Evolutionary conservation across 2,888 invertebrate species (phyloP).

Genomic region (Abrostola tripartita): DNA sequence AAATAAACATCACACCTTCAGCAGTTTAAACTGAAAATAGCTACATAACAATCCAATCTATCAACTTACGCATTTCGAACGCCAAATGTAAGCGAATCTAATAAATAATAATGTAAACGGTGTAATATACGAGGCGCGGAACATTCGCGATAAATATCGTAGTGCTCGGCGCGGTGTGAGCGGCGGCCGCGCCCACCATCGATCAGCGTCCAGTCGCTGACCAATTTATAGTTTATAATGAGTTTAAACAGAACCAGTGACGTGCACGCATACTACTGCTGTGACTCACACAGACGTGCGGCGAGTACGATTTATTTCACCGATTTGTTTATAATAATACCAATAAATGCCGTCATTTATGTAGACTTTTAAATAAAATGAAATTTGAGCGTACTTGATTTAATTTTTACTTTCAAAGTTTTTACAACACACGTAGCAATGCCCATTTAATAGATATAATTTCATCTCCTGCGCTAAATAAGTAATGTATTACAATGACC

Average conservation of each 20-base stretch:
- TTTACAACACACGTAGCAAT: neutral
- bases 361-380: constrained; percentile 11
- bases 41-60: constrained; percentile 33
- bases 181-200: constrained; percentile 40
- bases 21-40: constrained; percentile 25
- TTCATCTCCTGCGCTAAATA: no score
- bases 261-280: constrained; percentile 9
- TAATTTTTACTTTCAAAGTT: constrained; percentile 8
- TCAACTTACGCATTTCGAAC: constrained; percentile 38
- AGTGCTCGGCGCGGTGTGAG: constrained; percentile 42
- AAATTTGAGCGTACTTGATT: constrained; percentile 5
- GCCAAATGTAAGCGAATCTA: constrained; percentile 29
- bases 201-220: constrained; percentile 56
- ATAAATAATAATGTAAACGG: constrained; percentile 52
- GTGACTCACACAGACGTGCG: constrained; percentile 15
- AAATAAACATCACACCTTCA: neutral
- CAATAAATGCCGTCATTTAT: constrained; percentile 16
- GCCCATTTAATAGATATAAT: no score
- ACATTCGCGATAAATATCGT: constrained; percentile 44
- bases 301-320: constrained; percentile 10
- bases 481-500: no score
- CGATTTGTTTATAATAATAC: constrained; percentile 24
- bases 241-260: constrained; percentile 54
- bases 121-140: constrained; percentile 45
- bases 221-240: constrained; percentile 61